Evolutionary conservation across 2,797 vertebrate genomes (phyloP).

Genomic region (Agapornis canus): DNA sequence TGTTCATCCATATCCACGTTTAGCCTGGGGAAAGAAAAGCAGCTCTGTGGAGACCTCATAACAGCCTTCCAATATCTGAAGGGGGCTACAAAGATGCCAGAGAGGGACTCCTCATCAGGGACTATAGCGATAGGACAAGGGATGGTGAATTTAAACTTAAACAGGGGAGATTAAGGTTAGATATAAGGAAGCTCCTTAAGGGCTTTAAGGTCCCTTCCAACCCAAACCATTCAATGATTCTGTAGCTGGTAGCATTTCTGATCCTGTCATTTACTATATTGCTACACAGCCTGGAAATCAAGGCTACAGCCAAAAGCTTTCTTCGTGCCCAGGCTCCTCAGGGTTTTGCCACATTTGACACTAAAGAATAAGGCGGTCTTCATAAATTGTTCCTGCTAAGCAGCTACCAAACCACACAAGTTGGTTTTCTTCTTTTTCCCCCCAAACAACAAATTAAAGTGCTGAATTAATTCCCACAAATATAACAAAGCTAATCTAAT

Average conservation of each 20-base stretch:
- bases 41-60: background rate
- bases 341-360: background rate
- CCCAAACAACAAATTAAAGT: conserved; percentile 41
- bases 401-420: conserved; percentile 20
- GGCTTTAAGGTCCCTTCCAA: background rate
- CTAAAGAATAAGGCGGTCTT: background rate
- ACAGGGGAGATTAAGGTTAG: background rate
- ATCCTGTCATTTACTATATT: background rate
- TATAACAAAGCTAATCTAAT: conserved; percentile 75
- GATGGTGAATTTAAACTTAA: background rate
- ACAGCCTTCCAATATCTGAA: background rate
- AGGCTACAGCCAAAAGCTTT: background rate
- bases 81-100: background rate
- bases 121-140: background rate
- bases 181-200: background rate
- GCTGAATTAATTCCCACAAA: conserved; percentile 78
- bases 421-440: background rate
- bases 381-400: conserved; percentile 27
- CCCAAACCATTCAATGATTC: background rate
- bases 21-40: background rate
- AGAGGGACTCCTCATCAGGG: background rate
- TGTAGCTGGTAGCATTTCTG: conserved; percentile 39
- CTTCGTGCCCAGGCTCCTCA: background rate
- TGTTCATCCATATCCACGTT: background rate
- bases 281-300: background rate